phyloP scores from a whole-genome alignment of 1,140 invertebrate species.

The Dreissena rostriformis region DNA sequence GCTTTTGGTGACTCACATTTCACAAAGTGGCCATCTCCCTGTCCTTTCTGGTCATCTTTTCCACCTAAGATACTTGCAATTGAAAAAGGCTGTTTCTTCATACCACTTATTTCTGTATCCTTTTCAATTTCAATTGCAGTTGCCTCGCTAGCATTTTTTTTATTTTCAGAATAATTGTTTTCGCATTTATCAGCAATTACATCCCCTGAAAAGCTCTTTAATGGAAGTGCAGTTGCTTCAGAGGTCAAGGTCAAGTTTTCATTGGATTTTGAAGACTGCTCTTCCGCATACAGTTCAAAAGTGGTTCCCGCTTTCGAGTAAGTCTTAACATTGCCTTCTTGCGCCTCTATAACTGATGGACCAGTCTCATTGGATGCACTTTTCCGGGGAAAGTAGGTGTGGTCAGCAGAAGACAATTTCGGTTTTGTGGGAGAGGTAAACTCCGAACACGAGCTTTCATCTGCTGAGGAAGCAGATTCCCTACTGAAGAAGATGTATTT shows the following conservation, averaged over 20 bases:
- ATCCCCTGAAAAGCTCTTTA: no score
- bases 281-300: constrained; percentile 43
- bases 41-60: no score
- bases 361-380: constrained; percentile 21
- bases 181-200: no score
- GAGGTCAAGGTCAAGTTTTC: neutral
- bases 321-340: neutral
- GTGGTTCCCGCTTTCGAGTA: constrained; percentile 42
- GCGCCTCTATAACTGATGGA: constrained; percentile 44
- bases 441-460: constrained; percentile 59
- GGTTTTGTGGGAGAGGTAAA: constrained; percentile 54
- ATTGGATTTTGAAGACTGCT: neutral
- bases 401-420: constrained; percentile 63
- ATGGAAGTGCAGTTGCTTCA: neutral
- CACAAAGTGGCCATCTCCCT: no score
- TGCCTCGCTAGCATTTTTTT: no score
- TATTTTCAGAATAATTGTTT: no score
- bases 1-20: no score
- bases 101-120: no score
- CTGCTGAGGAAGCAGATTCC: constrained; percentile 53
- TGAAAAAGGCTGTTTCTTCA: no score
- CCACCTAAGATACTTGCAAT: no score
- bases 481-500: constrained; percentile 28
- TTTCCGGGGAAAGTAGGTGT: constrained; percentile 77
- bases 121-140: no score